A percentile compares a stretch with the other conserved stretches of the same genome.
Conservation (phyloP, 2,113 vertebrate species). For the Periophthalmus modestus region DNA sequence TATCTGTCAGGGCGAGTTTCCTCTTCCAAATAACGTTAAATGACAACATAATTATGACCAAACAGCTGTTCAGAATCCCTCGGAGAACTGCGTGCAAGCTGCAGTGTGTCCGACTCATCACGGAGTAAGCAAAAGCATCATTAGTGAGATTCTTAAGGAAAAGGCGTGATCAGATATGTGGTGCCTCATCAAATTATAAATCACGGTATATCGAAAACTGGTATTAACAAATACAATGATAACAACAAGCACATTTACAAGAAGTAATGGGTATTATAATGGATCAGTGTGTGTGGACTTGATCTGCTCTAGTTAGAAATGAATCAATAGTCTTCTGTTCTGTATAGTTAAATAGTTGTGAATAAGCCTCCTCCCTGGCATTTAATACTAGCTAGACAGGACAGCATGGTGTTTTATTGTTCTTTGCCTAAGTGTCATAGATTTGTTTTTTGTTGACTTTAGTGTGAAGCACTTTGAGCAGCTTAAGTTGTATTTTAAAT, state of each 20-base stretch:
- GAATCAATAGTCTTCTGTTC: too few relatives aligned
- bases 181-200: neutral
- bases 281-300: neutral
- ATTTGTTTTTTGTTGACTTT: too few relatives aligned
- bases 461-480: too few relatives aligned
- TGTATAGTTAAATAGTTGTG: too few relatives aligned
- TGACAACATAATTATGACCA: conserved; percentile 99
- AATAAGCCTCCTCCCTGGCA: too few relatives aligned
- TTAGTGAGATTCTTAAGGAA: conserved; percentile 67
- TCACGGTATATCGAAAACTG: neutral
- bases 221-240: neutral
- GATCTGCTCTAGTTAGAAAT: too few relatives aligned
- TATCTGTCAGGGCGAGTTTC: conserved; percentile 88
- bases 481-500: too few relatives aligned
- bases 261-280: neutral
- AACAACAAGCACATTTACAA: neutral
- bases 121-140: conserved; percentile 75
- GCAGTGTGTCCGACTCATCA: conserved; percentile 71
- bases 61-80: conserved; percentile 95
- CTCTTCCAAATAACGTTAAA: conserved; percentile 90
- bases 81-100: conserved; percentile 82
- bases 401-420: too few relatives aligned
- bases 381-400: too few relatives aligned
- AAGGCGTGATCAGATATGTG: neutral
- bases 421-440: too few relatives aligned